Evolutionary conservation across 2,113 vertebrate species (phyloP).

Genomic region (Callocephalon fimbriatum): DNA sequence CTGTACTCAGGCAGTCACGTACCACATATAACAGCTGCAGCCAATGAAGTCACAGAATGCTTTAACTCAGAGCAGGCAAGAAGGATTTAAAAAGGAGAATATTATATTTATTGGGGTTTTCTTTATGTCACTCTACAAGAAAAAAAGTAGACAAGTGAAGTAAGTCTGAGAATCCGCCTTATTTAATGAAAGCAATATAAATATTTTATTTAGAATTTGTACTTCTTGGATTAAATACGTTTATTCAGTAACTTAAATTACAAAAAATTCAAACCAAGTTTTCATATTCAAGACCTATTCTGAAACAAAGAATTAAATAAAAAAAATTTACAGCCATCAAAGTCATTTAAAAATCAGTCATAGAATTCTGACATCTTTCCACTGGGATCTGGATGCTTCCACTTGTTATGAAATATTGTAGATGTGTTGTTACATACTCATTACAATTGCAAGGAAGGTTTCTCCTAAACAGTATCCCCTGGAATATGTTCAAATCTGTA

Average conservation of each 20-base stretch:
- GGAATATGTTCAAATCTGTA: not conserved
- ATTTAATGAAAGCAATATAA: not conserved
- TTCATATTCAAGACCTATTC: not conserved
- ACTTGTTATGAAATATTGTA: not conserved
- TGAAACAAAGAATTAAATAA: not conserved
- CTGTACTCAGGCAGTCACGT: not conserved
- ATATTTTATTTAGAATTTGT: not conserved
- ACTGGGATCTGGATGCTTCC: not conserved
- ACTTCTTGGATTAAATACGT: not conserved
- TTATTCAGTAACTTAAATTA: not conserved
- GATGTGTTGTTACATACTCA: not conserved
- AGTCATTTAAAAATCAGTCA: not conserved
- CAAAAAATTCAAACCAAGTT: not conserved
- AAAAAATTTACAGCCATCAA: not conserved
- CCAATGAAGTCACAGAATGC: constrained; percentile 37
- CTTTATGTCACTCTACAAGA: not conserved
- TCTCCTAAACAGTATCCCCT: not conserved
- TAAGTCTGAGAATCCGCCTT: not conserved
- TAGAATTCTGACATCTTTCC: not conserved
- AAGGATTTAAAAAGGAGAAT: not conserved
- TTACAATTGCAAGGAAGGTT: not conserved
- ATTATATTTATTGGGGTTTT: not conserved
- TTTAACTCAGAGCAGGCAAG: constrained; percentile 22
- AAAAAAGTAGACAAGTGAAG: not conserved
- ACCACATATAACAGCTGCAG: not conserved